Percentiles rank a stretch among this genome's conserved stretches.
Conservation (phyloP, 1,140 invertebrate species). For the Vollenhovia emeryi region DNA sequence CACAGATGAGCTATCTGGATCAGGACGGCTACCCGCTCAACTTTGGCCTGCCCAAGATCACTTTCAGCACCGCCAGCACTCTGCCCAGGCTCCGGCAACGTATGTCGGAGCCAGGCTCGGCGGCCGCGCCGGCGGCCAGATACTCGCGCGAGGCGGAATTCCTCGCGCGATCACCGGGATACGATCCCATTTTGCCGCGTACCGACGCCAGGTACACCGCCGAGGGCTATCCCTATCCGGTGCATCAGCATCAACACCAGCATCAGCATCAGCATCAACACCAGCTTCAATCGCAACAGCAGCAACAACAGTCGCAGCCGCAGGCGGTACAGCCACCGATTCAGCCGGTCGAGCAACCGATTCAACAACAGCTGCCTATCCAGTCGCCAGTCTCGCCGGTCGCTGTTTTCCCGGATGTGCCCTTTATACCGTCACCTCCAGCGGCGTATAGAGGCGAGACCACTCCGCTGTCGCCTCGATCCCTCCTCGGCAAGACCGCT, state of each 20-base stretch:
- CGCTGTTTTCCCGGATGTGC: slow-evolving; percentile 85
- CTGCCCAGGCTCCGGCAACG: slow-evolving; percentile 84
- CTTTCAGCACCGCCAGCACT: slow-evolving; percentile 85
- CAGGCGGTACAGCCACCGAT: slow-evolving; percentile 26
- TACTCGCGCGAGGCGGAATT: slow-evolving; percentile 90
- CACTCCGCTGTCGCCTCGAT: slow-evolving; percentile 78
- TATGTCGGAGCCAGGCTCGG: slow-evolving; percentile 81
- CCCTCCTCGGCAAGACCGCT: slow-evolving; percentile 78
- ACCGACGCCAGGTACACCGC: slow-evolving; percentile 90
- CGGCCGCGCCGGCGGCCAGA: slow-evolving; percentile 87
- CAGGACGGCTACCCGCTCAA: slow-evolving; percentile 92
- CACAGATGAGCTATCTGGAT: slow-evolving; percentile 86
- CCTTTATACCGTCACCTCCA: slow-evolving; percentile 90
- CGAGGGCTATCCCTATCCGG: slow-evolving; percentile 90
- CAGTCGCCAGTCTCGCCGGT: slow-evolving; percentile 77
- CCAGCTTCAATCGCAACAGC: too few relatives aligned
- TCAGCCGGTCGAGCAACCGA: slow-evolving; percentile 76
- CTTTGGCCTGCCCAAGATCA: slow-evolving; percentile 91
- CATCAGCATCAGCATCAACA: slow-evolving; percentile 80
- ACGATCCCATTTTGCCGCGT: slow-evolving; percentile 76
- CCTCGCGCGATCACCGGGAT: slow-evolving; percentile 85
- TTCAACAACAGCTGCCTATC: slow-evolving; percentile 80
- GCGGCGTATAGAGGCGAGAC: slow-evolving; percentile 82
- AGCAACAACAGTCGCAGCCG: slow-evolving; percentile 11
- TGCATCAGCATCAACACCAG: slow-evolving; percentile 77